Evolutionary conservation across 2,113 vertebrate genomes (phyloP).

Genomic region (Podiceps cristatus): DNA sequence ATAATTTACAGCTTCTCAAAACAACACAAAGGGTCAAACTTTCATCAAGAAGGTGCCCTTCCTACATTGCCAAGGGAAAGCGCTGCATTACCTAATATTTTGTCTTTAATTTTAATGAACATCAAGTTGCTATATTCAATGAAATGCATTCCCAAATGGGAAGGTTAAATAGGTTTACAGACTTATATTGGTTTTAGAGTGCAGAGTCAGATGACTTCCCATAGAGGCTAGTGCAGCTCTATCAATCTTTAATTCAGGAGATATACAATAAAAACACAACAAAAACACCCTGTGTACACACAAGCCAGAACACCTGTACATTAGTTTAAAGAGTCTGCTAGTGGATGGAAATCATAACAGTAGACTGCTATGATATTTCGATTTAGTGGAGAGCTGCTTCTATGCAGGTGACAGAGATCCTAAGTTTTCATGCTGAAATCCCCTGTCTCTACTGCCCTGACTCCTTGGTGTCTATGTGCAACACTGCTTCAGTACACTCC

Average conservation of each 20-base stretch:
- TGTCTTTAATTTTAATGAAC: constrained; percentile 42
- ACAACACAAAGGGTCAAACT: not conserved
- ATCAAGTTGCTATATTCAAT: not conserved
- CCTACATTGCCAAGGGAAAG: not conserved
- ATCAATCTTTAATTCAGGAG: not conserved
- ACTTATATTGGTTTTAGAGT: constrained; percentile 30
- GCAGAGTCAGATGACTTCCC: not conserved
- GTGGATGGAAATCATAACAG: not conserved
- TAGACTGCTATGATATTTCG: not conserved
- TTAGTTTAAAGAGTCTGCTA: not conserved
- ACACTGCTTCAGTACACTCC: not conserved
- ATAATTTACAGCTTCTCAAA: not conserved
- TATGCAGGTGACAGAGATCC: not conserved
- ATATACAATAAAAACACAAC: not conserved
- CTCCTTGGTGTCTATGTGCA: not conserved
- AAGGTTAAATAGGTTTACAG: constrained; percentile 20
- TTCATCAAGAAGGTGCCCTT: not conserved
- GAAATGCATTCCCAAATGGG: not conserved
- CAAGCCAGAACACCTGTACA: not conserved
- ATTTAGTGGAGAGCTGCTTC: not conserved
- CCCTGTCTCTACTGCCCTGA: not conserved
- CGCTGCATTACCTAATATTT: not conserved
- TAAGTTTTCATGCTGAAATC: not conserved
- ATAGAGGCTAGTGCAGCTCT: not conserved
- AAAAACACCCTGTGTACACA: not conserved